Percentiles rank a stretch among this genome's conserved stretches.
phyloP scores from a whole-genome alignment of 2,888 invertebrate species.

The Parelbella ahira region DNA sequence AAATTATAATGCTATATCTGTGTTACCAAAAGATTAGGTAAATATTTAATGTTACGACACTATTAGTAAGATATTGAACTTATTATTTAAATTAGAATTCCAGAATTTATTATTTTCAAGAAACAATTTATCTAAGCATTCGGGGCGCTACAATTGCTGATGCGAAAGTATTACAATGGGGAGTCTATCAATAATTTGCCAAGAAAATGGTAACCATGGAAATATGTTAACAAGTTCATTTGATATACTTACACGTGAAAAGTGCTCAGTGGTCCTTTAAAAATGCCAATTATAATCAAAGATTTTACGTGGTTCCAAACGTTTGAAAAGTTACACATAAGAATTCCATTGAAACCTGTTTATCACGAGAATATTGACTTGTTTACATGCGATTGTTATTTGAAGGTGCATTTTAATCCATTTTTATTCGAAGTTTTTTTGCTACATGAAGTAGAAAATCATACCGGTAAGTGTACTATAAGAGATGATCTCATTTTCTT shows the following conservation, averaged over 20 bases:
- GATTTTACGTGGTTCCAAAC: conserved; percentile 90
- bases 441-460: conserved; percentile 80
- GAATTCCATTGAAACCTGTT: conserved; percentile 83
- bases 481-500: conserved; percentile 82
- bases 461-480: conserved; percentile 83
- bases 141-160: no score
- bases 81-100: no score
- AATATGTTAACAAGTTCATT: neutral
- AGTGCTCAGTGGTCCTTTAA: neutral
- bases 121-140: no score
- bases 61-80: no score
- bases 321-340: conserved; percentile 79
- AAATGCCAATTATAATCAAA: conserved; percentile 87
- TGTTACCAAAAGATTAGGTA: no score
- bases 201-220: conserved; percentile 6
- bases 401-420: conserved; percentile 87
- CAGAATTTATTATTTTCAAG: no score
- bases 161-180: no score
- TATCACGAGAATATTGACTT: conserved; percentile 84
- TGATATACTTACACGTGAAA: neutral
- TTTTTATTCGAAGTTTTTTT: conserved; percentile 88
- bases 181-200: no score
- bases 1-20: no score
- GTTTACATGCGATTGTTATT: conserved; percentile 84
- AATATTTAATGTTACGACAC: no score